Conservation (phyloP, 2,888 invertebrate species). For the Adelphocoris suturalis region DNA sequence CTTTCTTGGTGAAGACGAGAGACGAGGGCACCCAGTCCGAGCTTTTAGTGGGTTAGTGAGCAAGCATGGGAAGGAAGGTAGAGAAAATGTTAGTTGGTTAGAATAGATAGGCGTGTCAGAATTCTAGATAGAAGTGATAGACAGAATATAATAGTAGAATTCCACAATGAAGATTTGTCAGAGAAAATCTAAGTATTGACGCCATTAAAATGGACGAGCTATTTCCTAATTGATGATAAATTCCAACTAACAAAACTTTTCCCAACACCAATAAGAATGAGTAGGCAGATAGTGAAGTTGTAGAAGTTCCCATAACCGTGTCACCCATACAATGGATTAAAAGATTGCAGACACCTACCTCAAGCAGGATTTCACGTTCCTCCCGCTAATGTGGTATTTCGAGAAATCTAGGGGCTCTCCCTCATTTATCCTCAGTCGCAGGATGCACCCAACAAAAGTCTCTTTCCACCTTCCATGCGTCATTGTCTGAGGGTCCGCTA, state of each 20-base stretch:
- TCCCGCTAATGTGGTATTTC: constrained; percentile 85
- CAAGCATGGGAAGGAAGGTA: neutral
- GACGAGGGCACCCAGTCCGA: constrained; percentile 70
- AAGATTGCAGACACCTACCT: constrained; percentile 82
- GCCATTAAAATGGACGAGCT: too few species aligned
- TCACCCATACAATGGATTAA: too few species aligned
- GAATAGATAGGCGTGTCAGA: too few species aligned
- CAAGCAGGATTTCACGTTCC: constrained; percentile 90
- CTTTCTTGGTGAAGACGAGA: constrained; percentile 63
- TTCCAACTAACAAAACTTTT: too few species aligned
- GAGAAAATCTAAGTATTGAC: too few species aligned
- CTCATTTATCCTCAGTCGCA: constrained; percentile 88
- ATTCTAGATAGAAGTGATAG: too few species aligned
- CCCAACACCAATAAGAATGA: too few species aligned
- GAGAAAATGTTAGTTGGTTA: neutral
- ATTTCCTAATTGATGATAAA: too few species aligned
- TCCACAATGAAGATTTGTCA: too few species aligned
- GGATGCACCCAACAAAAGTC: constrained; percentile 92
- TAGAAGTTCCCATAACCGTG: too few species aligned
- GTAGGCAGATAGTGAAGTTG: too few species aligned
- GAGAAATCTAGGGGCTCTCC: constrained; percentile 86
- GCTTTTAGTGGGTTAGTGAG: neutral
- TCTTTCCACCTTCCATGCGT: constrained; percentile 84
- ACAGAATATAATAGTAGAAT: too few species aligned
- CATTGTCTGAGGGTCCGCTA: constrained; percentile 86